Base-by-base conservation (phyloP, 2,797 vertebrate species). In the Spondyliosoma cantharus region DNA sequence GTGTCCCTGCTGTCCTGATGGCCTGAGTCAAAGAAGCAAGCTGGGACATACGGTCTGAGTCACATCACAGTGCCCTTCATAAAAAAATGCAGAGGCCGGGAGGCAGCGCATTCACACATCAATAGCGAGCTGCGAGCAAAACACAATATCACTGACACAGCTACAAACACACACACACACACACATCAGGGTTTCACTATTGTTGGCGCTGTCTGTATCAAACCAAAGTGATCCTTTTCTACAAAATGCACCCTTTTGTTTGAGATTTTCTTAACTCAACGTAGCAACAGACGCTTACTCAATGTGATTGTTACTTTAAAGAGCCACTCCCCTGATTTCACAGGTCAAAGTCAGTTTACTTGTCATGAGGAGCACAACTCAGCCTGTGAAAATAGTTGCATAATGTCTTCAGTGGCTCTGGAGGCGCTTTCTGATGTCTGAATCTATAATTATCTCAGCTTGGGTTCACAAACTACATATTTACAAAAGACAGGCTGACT, bases 31-130 rank as follows among this genome's bases (percentile, higher is more conserved):
- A 56, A 76, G 59, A 70, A 24, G 22, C 58, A 60, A 77, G 60
- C 75, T 71, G 74, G 65, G 75, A 80, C 93, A 93, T 90, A 90
- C 20, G 89, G 83, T 83, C 60, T 42, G 22, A 83, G 85, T 93
- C 92, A 84, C 81, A 84, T 78, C 69, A 61, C 24, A 46, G 74
- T 32, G 3, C 22, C 48, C 9, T 53, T 82, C 63, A 71, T 37
- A 37, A 16, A 52, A 71, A 66, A 82, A 29, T 50, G 80, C 71
- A 25, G 16, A 2, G 22, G 56, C 74, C 49, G 8, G 63, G 48
- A 75, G 79, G 65, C 62, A 60, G 52, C 20, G 61, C 8, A 68
- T 22, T 72, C 46, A 50, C 72, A 71, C 52, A 48, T 13, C 56
- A 8, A n/a, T 32, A n/a, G 14, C 19, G n/a, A 29, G 22, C 13